Evolutionary conservation across 2,113 vertebrate genomes (phyloP), one percentile per base, ranked within the genome.

Genomic region (Labeo catla): DNA sequence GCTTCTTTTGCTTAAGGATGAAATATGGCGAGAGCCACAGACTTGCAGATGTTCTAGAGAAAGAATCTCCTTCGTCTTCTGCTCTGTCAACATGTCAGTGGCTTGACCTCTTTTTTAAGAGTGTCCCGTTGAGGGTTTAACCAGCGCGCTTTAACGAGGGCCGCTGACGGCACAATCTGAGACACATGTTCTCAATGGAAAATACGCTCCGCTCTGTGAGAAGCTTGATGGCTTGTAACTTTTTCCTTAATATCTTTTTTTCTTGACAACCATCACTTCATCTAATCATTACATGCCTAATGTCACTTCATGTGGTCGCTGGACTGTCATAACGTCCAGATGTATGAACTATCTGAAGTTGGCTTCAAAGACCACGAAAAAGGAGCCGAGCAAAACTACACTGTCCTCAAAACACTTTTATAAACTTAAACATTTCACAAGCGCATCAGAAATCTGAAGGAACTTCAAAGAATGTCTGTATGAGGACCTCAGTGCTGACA

Each of bases 81-180:
- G 82, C 88, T 89, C 85, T 88, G 91, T 91, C 91, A 91, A 90
- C 89, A 88, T 89, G 90, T 86, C 91, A 86, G 84, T 70, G 47
- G 86, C 87, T 87, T 90, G 88, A 92, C 82, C 86, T 89, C 88
- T 88, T 89, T 91, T 59, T 52, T 68, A 88, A 85, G 80, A 76
- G 81, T 23, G 76, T 61, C 86, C 72, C 85, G 59, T 77, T 74
- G 87, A 91, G 85, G 87, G 28, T 87, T 73, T 92, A 89, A 90
- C 81, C 79, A 81, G 79, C 15, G 4, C 1, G 61, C 13, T 81
- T 81, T 81, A 81, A 81, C 61, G 54, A 90, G 88, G 79, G 2
- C 78, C 66, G 78, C 88, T 87, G 89, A 66, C 79, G 84, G 76
- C 47, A 87, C 83, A 89, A 91, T 91, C 76, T 81, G 79, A 91